These are phyloP conservation scores for Paralvinella palmiformis DNA, from an alignment of 1,140 invertebrate genomes.

Conservation along the genomic window DNA sequence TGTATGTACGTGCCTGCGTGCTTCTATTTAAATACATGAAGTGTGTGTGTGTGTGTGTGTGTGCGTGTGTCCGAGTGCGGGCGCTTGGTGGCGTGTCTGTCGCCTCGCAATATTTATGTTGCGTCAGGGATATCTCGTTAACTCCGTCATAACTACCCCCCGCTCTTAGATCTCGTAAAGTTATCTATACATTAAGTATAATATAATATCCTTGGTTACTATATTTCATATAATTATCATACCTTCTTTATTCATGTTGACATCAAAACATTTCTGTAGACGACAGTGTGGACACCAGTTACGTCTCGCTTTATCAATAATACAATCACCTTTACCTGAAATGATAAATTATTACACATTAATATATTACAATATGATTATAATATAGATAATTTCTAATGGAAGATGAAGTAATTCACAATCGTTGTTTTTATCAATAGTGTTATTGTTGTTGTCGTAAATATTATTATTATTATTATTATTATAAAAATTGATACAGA, in stretches of 20 bases:
- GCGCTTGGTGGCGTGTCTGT: neutral
- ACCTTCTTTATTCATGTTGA: slow-evolving; percentile 74
- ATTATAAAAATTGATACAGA: too few species aligned
- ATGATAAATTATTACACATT: too few species aligned
- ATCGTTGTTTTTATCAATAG: too few species aligned
- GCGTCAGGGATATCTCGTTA: neutral
- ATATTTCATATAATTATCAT: slow-evolving; percentile 29
- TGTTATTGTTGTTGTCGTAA: too few species aligned
- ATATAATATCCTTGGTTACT: neutral
- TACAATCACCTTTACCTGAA: slow-evolving; percentile 65
- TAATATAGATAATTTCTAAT: too few species aligned
- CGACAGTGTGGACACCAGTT: slow-evolving; percentile 86
- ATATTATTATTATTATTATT: too few species aligned
- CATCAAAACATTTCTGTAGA: slow-evolving; percentile 69
- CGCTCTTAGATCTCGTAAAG: too few species aligned
- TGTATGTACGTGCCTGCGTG: too few species aligned
- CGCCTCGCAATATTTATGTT: neutral
- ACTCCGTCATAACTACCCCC: neutral
- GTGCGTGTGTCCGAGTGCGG: slow-evolving; percentile 23
- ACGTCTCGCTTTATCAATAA: slow-evolving; percentile 71
- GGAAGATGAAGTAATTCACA: too few species aligned
- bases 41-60: too few species aligned
- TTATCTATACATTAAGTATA: neutral
- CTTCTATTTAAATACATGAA: too few species aligned
- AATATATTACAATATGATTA: too few species aligned